phyloP scores from a whole-genome alignment of 2,113 vertebrate species.

The Arvicanthis niloticus region DNA sequence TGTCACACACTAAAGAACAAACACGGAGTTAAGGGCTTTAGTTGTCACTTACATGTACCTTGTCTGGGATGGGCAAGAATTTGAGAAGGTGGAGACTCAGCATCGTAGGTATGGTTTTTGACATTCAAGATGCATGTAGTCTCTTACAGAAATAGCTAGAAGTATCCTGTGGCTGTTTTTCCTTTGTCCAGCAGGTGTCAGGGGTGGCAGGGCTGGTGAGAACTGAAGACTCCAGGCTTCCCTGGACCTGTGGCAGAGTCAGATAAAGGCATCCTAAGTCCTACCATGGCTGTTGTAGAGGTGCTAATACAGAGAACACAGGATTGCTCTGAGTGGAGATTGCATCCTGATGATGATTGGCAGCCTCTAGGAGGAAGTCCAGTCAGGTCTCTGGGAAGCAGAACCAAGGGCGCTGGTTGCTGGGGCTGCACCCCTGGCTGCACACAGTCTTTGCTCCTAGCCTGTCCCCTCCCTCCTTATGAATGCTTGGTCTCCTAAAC shows the following conservation, averaged over 20 bases:
- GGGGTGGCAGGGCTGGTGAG: neutral
- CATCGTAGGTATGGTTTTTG: neutral
- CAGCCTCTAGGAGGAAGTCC: neutral
- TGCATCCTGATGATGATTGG: neutral
- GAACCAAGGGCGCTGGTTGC: neutral
- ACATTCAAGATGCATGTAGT: neutral
- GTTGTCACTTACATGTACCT: rapidly evolving
- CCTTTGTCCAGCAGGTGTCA: neutral
- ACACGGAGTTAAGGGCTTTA: too few relatives aligned
- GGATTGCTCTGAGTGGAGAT: neutral
- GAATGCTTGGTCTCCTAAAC: neutral
- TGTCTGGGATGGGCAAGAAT: neutral
- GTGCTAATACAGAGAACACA: neutral
- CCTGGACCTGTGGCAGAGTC: neutral
- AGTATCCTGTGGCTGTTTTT: neutral
- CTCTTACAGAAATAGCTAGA: neutral
- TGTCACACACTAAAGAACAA: neutral
- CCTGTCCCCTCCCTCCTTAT: neutral
- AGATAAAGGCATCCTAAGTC: neutral
- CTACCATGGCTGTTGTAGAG: neutral
- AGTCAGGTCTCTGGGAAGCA: neutral
- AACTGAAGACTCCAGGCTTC: neutral
- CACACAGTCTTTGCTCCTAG: neutral
- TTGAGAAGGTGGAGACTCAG: neutral
- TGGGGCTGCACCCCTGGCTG: rapidly evolving